phyloP scores from a whole-genome alignment of 2,113 vertebrate genomes.

The Phalacrocorax aristotelis region DNA sequence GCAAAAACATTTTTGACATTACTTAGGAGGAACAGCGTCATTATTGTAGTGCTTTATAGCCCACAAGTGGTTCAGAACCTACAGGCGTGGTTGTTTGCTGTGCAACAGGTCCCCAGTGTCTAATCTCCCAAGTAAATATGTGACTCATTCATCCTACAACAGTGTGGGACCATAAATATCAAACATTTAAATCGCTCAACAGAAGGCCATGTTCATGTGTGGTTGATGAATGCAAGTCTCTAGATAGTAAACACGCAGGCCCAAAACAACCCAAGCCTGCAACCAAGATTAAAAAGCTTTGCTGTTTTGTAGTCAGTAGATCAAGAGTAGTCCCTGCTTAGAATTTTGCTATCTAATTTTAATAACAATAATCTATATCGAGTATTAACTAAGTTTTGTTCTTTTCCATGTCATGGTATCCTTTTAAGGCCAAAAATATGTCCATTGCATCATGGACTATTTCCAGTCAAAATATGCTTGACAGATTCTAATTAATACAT shows the following conservation, averaged over 20 bases:
- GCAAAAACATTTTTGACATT: slow-evolving; percentile 26
- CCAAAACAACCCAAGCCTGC: neutral
- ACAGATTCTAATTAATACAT: slow-evolving; percentile 24
- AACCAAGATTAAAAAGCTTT: neutral
- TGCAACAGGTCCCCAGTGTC: neutral
- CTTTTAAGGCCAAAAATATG: neutral
- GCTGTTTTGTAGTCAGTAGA: neutral
- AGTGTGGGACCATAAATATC: slow-evolving; percentile 47
- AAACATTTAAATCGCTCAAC: neutral
- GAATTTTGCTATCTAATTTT: neutral
- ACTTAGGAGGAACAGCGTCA: slow-evolving; percentile 1
- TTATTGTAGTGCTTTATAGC: slow-evolving; percentile 22
- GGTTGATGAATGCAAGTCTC: neutral
- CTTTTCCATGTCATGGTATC: neutral
- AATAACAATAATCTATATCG: neutral
- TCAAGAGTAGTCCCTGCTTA: neutral
- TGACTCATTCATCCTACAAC: slow-evolving; percentile 64
- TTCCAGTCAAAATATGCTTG: slow-evolving; percentile 2
- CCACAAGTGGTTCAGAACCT: neutral
- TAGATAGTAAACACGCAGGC: slow-evolving; percentile 11
- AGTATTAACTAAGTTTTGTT: neutral
- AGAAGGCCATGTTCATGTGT: neutral
- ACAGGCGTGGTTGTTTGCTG: neutral
- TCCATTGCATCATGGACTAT: neutral
- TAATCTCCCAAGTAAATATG: slow-evolving; percentile 49